phyloP scores from a whole-genome alignment of 2,888 invertebrate genomes.

The Tortricodes alternella region DNA sequence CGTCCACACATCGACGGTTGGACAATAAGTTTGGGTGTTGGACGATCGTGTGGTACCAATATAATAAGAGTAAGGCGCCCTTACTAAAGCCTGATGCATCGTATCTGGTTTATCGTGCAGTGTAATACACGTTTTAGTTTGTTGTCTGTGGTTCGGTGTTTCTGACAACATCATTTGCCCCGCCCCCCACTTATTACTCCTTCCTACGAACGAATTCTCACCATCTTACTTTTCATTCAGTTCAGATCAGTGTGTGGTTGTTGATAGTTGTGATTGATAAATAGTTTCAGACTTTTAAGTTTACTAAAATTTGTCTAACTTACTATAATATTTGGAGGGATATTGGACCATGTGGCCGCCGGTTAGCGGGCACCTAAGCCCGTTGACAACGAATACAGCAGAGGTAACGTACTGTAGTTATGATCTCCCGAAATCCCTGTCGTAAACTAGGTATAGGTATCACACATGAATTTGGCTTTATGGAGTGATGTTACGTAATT shows the following conservation, averaged over 20 bases:
- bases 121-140: too few relatives aligned
- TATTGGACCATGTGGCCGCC: constrained; percentile 25
- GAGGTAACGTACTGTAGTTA: constrained; percentile 22
- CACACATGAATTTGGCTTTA: constrained; percentile 26
- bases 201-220: constrained; percentile 9
- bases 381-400: constrained; percentile 11
- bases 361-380: constrained; percentile 15
- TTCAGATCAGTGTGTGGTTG: constrained; percentile 15
- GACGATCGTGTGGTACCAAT: too few relatives aligned
- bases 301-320: constrained; percentile 8
- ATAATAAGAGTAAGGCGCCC: too few relatives aligned
- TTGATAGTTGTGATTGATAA: constrained; percentile 2
- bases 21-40: too few relatives aligned
- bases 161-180: constrained; percentile 8
- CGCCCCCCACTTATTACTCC: constrained; percentile 1
- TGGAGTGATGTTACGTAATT: constrained; percentile 31
- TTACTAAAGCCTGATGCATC: too few relatives aligned
- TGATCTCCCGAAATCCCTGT: constrained; percentile 18
- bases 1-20: too few relatives aligned
- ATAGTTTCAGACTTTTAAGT: constrained; percentile 14
- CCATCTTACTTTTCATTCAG: constrained; percentile 20
- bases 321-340: constrained; percentile 3
- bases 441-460: constrained; percentile 19
- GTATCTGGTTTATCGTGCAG: too few relatives aligned
- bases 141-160: constrained; percentile 10